Conservation (phyloP, 1,140 invertebrate genomes). For the Drosophila quadrilineata region DNA sequence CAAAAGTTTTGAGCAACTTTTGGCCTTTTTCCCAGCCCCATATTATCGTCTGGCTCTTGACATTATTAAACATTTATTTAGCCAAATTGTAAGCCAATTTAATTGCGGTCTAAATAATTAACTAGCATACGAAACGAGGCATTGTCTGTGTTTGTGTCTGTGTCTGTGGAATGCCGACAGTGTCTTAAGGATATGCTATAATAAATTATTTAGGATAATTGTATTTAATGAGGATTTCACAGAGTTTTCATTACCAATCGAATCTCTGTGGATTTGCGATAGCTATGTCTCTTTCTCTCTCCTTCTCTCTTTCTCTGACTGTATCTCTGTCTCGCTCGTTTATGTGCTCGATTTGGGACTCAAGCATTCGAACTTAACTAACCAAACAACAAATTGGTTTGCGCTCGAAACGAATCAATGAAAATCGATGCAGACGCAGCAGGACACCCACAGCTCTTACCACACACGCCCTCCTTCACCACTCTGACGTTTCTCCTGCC, state of each 20-base stretch:
- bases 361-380: slow-evolving; percentile 48
- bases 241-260: slow-evolving; percentile 3
- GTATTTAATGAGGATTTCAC: background rate
- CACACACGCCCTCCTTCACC: background rate
- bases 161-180: background rate
- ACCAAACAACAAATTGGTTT: slow-evolving; percentile 69
- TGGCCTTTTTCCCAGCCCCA: too few relatives aligned
- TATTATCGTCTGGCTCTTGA: background rate
- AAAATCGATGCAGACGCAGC: slow-evolving; percentile 22
- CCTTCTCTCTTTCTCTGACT: background rate
- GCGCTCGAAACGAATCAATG: slow-evolving; percentile 51
- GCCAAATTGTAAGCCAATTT: slow-evolving; percentile 1
- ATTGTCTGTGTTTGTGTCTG: too few relatives aligned
- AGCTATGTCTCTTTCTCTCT: background rate
- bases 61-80: background rate
- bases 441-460: background rate
- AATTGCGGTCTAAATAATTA: slow-evolving; percentile 3
- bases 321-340: slow-evolving; percentile 31
- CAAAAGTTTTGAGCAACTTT: too few relatives aligned
- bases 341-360: slow-evolving; percentile 62
- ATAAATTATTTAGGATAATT: background rate
- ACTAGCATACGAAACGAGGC: background rate
- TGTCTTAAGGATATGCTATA: background rate
- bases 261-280: slow-evolving; percentile 7
- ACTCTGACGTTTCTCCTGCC: background rate